These are phyloP conservation scores for Drosophila limbata DNA, from an alignment of 2,888 invertebrate genomes.

Conservation along the genomic window DNA sequence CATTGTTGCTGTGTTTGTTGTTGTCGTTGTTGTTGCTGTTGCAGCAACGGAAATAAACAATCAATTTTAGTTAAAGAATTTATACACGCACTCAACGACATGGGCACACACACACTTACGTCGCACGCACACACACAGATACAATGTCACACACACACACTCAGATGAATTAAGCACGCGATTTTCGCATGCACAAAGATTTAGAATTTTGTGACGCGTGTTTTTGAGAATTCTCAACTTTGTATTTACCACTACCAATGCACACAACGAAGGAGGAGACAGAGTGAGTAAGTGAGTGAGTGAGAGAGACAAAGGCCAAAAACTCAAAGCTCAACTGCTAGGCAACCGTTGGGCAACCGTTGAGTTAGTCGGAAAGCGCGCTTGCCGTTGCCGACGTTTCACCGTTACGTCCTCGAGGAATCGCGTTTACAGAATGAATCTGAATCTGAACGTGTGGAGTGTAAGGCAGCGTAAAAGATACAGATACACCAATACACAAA, in stretches of 20 bases:
- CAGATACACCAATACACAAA: conserved; percentile 70
- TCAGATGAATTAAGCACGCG: conserved; percentile 58
- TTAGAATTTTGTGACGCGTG: conserved; percentile 35
- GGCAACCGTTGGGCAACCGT: conserved; percentile 64
- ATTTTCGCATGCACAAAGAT: conserved; percentile 62
- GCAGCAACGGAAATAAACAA: conserved; percentile 78
- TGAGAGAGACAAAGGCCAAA: conserved; percentile 35
- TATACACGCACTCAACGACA: conserved; percentile 68
- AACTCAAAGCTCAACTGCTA: conserved; percentile 57
- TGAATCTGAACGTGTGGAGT: conserved; percentile 85
- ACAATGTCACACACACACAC: conserved; percentile 24
- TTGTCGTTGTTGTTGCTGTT: conserved; percentile 45
- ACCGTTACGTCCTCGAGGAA: conserved; percentile 86
- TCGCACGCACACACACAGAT: conserved; percentile 24
- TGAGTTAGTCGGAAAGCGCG: conserved; percentile 77
- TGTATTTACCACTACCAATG: conserved; percentile 33
- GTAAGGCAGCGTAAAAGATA: conserved; percentile 85
- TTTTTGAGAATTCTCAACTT: conserved; percentile 45
- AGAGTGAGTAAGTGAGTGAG: conserved; percentile 8
- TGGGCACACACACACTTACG: conserved; percentile 36
- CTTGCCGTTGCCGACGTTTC: conserved; percentile 82
- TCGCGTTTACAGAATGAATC: conserved; percentile 86
- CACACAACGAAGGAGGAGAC: conserved; percentile 28
- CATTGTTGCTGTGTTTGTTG: conserved; percentile 44
- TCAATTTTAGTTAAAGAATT: conserved; percentile 81